Conservation (phyloP, 2,888 invertebrate genomes). For the Tortrix viridana region DNA sequence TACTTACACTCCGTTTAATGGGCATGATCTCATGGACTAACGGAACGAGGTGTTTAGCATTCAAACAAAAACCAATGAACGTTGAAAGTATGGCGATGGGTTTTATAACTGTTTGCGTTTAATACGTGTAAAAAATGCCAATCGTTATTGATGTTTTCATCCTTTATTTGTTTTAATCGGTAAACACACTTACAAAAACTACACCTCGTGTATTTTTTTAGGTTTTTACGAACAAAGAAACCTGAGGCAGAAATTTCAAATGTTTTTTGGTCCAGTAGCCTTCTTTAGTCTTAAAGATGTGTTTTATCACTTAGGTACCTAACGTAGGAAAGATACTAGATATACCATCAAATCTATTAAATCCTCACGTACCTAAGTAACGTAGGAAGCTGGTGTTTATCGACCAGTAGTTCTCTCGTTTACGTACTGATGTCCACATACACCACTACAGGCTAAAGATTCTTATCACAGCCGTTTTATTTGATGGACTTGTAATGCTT, state of each 20-base stretch:
- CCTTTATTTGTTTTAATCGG: neutral
- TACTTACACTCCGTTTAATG: neutral
- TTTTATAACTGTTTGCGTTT: neutral
- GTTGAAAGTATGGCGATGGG: neutral
- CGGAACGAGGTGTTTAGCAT: constrained; percentile 7
- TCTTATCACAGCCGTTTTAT: constrained; percentile 29
- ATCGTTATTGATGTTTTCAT: neutral
- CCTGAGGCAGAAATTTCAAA: too few species aligned
- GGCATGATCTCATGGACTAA: constrained; percentile 10
- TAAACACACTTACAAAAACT: neutral
- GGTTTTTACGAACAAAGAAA: too few species aligned
- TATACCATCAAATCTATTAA: constrained; percentile 2
- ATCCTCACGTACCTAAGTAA: constrained; percentile 15
- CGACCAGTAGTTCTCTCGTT: constrained; percentile 21
- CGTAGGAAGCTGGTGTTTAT: constrained; percentile 24
- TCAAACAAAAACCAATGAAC: neutral
- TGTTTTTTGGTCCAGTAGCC: too few species aligned
- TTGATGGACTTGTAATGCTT: constrained; percentile 31
- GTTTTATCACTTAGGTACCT: too few species aligned
- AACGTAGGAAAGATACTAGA: too few species aligned
- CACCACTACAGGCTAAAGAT: constrained; percentile 24
- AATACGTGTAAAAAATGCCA: neutral
- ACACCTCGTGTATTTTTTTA: too few species aligned
- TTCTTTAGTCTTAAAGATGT: too few species aligned
- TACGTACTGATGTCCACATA: constrained; percentile 30